These are phyloP conservation scores for Craterocephalus amniculus DNA, from an alignment of 2,797 vertebrate genomes.

Conservation along the genomic window DNA sequence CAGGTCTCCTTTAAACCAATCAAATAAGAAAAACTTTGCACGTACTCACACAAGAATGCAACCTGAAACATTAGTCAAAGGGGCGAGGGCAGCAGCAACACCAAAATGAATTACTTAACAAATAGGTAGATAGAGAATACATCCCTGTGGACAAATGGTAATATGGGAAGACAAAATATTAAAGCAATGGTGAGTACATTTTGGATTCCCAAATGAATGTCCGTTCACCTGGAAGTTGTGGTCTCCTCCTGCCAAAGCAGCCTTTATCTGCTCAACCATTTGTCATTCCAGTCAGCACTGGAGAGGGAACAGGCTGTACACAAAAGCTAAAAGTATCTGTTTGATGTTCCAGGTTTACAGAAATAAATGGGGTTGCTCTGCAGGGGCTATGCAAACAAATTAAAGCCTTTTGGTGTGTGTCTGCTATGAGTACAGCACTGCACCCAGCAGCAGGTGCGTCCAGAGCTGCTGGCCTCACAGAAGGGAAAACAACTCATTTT, in stretches of 20 bases:
- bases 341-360: constrained; percentile 77
- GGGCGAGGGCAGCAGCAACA: constrained; percentile 50
- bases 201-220: constrained; percentile 64
- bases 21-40: constrained; percentile 37
- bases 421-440: constrained; percentile 61
- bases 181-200: constrained; percentile 45
- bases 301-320: constrained; percentile 59
- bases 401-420: constrained; percentile 61
- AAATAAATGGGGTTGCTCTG: constrained; percentile 74
- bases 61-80: constrained; percentile 57
- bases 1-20: constrained; percentile 21
- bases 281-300: constrained; percentile 63
- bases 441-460: constrained; percentile 63
- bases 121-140: constrained; percentile 43
- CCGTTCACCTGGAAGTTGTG: constrained; percentile 56
- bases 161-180: constrained; percentile 37
- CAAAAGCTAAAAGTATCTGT: constrained; percentile 69
- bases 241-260: constrained; percentile 47
- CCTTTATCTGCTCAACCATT: constrained; percentile 68
- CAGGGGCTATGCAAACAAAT: constrained; percentile 76
- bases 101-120: constrained; percentile 52
- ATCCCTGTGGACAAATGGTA: constrained; percentile 13
- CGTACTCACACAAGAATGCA: constrained; percentile 35
- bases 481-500: constrained; percentile 13
- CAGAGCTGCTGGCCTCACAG: constrained; percentile 51